Conservation (phyloP, 2,113 vertebrate species). For the Cervus canadensis region DNA sequence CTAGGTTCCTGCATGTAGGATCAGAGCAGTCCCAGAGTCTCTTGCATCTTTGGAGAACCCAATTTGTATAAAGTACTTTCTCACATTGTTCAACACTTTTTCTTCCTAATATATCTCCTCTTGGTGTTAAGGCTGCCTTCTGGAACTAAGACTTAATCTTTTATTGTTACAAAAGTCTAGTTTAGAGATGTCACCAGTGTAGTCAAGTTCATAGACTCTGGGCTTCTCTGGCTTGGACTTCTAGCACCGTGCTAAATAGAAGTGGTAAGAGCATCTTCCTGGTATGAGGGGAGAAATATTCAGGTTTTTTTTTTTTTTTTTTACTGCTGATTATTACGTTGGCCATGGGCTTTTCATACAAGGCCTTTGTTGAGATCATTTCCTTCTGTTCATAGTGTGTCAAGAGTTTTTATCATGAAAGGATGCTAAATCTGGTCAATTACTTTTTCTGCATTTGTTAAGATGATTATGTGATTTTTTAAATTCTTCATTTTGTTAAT, state of each 20-base stretch:
- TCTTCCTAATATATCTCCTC: background rate
- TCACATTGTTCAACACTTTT: background rate
- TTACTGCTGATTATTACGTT: background rate
- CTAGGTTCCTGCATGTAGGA: background rate
- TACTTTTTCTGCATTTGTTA: background rate
- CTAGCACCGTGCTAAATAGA: background rate
- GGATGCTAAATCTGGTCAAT: background rate
- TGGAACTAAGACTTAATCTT: background rate
- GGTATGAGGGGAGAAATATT: background rate
- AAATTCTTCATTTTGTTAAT: background rate
- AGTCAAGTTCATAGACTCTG: too few relatives aligned
- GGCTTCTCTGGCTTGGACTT: background rate
- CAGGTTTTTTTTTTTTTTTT: background rate
- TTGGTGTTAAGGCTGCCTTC: background rate
- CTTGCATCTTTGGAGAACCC: background rate
- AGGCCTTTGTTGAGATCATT: background rate
- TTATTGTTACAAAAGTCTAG: background rate
- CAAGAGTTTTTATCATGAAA: background rate
- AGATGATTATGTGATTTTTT: background rate
- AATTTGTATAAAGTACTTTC: background rate
- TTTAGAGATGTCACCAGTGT: background rate
- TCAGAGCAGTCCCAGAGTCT: background rate
- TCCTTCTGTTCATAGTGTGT: background rate
- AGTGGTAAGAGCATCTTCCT: background rate
- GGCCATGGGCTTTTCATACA: background rate